A percentile compares a stretch with the other conserved stretches of the same genome.
Conservation (phyloP, 2,888 invertebrate genomes). For the Eupelmus urozonus region DNA sequence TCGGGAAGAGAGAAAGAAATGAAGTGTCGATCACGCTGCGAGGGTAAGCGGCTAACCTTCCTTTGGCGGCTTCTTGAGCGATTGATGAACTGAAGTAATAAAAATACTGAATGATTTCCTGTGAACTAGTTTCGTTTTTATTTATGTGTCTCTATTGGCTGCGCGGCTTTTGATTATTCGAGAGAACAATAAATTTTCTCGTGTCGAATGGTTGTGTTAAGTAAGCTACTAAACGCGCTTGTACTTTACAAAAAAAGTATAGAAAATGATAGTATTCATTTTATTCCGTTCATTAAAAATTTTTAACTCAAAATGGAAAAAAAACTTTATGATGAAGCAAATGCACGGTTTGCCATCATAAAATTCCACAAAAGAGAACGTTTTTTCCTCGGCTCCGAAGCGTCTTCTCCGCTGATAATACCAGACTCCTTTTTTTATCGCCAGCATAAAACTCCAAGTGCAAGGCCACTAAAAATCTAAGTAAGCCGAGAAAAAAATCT, state of each 20-base stretch:
- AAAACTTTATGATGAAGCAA: not conserved
- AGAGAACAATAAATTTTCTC: too few species aligned
- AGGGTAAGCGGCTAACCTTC: not conserved
- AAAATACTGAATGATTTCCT: not conserved
- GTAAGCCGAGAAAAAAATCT: not conserved
- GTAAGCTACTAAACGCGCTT: too few species aligned
- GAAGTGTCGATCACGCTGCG: not conserved
- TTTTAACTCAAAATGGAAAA: too few species aligned
- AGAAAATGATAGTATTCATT: too few species aligned
- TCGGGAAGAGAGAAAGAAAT: not conserved
- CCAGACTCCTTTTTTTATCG: not conserved
- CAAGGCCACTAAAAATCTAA: slow-evolving; percentile 11
- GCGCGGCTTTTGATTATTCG: too few species aligned
- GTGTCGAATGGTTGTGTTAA: too few species aligned
- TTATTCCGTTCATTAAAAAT: too few species aligned
- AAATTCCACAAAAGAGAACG: not conserved
- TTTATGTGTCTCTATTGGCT: too few species aligned
- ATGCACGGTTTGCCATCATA: not conserved
- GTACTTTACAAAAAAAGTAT: too few species aligned
- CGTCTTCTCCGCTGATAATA: not conserved
- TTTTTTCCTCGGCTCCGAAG: not conserved
- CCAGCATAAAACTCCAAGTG: slow-evolving; percentile 18
- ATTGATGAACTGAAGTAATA: not conserved
- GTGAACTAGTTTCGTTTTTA: not conserved
- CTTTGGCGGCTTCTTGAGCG: not conserved